phyloP scores from a whole-genome alignment of 2,113 vertebrate species.

The Grammomys surdaster region DNA sequence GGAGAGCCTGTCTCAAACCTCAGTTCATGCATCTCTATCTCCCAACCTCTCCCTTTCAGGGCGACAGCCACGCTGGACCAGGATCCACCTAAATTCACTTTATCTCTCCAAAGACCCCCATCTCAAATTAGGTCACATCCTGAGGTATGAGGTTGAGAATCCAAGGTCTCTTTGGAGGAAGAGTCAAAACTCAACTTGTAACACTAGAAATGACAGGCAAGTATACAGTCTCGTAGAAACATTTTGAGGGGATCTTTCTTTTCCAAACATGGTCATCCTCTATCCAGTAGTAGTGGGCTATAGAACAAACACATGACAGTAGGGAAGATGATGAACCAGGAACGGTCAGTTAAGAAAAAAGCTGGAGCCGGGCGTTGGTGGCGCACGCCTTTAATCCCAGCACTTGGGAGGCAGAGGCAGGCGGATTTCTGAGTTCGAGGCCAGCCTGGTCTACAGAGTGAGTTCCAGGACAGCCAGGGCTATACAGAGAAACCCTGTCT shows the following conservation, averaged over 20 bases:
- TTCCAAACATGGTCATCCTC: background rate
- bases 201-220: background rate
- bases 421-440: too few relatives aligned
- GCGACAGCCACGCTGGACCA: background rate
- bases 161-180: background rate
- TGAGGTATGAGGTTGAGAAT: background rate
- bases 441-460: too few relatives aligned
- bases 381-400: too few relatives aligned
- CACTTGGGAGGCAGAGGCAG: too few relatives aligned
- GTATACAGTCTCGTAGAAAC: background rate
- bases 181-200: background rate
- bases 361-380: too few relatives aligned
- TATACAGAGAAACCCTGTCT: too few relatives aligned
- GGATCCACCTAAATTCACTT: background rate
- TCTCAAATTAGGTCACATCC: background rate
- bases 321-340: background rate
- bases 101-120: background rate
- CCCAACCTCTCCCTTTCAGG: background rate
- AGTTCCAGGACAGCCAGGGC: too few relatives aligned
- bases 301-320: background rate
- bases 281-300: background rate
- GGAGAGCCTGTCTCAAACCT: background rate
- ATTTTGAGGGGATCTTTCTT: background rate
- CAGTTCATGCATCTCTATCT: background rate
- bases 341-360: background rate